These are phyloP conservation scores for Cirrhinus molitorella DNA, from an alignment of 2,797 vertebrate genomes.

Conservation along the genomic window DNA sequence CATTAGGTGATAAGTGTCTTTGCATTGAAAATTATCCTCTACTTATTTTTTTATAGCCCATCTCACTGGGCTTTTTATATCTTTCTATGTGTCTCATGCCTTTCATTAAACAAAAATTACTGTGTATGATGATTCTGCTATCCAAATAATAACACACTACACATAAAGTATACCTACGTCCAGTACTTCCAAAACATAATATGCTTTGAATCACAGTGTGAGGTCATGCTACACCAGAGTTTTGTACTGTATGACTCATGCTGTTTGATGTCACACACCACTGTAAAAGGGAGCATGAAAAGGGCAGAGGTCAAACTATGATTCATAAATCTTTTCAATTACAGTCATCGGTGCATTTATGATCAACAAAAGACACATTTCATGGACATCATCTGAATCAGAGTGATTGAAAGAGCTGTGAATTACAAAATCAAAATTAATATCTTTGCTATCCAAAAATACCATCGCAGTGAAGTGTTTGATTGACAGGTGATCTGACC, in stretches of 20 bases:
- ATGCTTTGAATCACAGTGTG: conserved; percentile 1
- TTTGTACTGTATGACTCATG: conserved; percentile 12
- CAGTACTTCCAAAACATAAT: neutral
- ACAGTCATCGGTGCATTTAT: neutral
- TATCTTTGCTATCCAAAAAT: neutral
- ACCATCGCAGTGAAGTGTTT: neutral
- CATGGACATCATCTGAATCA: neutral
- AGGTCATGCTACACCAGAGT: neutral
- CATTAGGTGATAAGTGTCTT: neutral
- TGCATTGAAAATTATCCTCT: neutral
- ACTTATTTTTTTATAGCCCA: neutral
- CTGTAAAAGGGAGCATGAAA: conserved; percentile 17
- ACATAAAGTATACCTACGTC: neutral
- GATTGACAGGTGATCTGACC: too few relatives aligned
- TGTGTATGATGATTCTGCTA: neutral
- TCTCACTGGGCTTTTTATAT: neutral
- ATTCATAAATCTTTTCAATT: neutral
- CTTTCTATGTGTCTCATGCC: neutral
- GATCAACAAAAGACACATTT: neutral
- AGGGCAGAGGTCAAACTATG: conserved; percentile 33
- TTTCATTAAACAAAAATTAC: conserved; percentile 10
- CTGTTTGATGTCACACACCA: conserved; percentile 38
- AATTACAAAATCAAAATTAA: conserved; percentile 4
- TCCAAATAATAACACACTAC: neutral
- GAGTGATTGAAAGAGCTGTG: neutral